Percentiles rank a stretch among this genome's conserved stretches.
Conservation (phyloP, 2,797 vertebrate genomes). For the Sciaenops ocellatus region DNA sequence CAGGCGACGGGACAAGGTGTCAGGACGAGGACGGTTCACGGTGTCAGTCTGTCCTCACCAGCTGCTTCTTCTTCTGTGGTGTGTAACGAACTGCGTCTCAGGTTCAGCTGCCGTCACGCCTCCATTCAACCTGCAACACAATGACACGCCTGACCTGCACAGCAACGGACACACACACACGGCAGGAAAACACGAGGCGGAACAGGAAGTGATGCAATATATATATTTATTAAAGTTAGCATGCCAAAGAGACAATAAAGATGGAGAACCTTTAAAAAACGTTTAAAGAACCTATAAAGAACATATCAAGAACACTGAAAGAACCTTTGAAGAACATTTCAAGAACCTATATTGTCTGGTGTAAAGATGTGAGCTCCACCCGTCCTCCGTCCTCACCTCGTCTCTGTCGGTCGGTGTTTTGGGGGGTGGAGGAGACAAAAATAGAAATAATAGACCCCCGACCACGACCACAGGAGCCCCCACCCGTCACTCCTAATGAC, state of each 20-base stretch:
- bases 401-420: conserved; percentile 6
- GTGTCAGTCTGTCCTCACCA: conserved; percentile 10
- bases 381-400: neutral
- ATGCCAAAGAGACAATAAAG: too few species aligned
- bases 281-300: too few species aligned
- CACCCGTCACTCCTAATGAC: conserved; percentile 11
- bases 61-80: conserved; percentile 52
- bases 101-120: conserved; percentile 32
- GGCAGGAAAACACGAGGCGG: neutral
- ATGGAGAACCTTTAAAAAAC: too few species aligned
- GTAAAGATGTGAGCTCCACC: neutral
- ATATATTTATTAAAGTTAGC: too few species aligned
- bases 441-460: conserved; percentile 40
- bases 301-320: too few species aligned
- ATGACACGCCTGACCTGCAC: conserved; percentile 19
- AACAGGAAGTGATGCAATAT: neutral
- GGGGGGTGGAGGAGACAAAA: neutral
- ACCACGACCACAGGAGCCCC: conserved; percentile 32
- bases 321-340: too few species aligned
- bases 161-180: neutral
- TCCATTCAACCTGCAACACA: conserved; percentile 25
- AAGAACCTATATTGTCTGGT: too few species aligned
- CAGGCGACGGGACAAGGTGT: neutral
- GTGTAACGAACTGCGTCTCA: conserved; percentile 10
- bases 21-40: neutral